phyloP scores from a whole-genome alignment of 2,113 vertebrate genomes.

The Elachura formosa region DNA sequence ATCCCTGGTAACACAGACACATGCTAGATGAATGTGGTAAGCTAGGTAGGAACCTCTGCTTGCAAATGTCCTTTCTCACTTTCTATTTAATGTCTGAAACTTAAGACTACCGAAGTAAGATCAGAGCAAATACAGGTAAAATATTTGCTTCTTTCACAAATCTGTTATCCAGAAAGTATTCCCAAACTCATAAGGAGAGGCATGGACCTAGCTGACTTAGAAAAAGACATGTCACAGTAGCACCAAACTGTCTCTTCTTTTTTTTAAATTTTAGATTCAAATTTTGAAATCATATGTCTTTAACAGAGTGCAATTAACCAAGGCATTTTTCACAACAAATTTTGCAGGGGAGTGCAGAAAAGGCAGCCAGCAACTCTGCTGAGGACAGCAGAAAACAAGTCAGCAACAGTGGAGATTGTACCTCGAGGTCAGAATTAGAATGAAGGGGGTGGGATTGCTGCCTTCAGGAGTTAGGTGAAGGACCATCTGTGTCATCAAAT shows the following conservation, averaged over 20 bases:
- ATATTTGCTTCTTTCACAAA: not conserved
- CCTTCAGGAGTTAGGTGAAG: not conserved
- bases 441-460: not conserved
- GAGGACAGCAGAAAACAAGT: not conserved
- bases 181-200: not conserved
- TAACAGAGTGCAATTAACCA: not conserved
- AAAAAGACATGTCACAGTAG: not conserved
- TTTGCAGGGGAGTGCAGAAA: not conserved
- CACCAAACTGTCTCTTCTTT: rapidly evolving
- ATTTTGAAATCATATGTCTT: not conserved
- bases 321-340: not conserved
- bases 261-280: not conserved
- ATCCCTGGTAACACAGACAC: not conserved
- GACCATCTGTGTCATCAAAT: not conserved
- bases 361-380: not conserved
- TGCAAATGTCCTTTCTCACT: not conserved
- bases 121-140: not conserved
- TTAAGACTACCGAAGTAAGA: not conserved
- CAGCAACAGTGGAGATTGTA: not conserved
- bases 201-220: not conserved
- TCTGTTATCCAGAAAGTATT: not conserved
- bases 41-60: not conserved
- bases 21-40: not conserved
- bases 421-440: not conserved
- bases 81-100: not conserved